Base-by-base conservation (phyloP, 2,797 vertebrate species). In the Vireo griseus region DNA sequence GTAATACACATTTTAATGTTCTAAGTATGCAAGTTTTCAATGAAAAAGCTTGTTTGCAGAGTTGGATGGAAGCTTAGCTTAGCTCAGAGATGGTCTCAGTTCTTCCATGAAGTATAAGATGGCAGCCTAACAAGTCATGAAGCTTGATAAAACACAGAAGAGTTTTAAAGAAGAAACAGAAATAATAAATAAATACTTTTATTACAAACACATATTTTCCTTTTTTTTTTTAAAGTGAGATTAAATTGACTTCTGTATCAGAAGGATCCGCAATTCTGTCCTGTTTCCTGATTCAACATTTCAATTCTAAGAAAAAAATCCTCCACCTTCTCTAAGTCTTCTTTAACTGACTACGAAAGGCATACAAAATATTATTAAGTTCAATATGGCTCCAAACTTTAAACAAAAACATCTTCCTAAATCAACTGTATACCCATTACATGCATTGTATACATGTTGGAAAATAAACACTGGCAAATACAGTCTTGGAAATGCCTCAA, bases 381-480 rank as follows among this genome's bases (percentile, higher is more conserved):
- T 94, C 35, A 88, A 72, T 50, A 61, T 55, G 69, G 71, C 29
- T 93, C 65, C 88, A 92, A 96, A 95, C 61, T 83, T 47, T 25
- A 91, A 92, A 85, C 26, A 92, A 61, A 95, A 90, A 16, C 72
- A 95, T 88, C 26, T 71, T 74, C 75, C 58, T 52, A 75, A 74
- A 58, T 86, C 73, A 88, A 90, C 58, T 86, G 61, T 66, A 92
- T 48, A 68, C 50, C 54, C 72, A 83, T 71, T 90, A 67, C 52
- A 92, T 12, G 29, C 54, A 80, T 16, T 96, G 94, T 92, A 81
- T 83, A 88, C 66, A 90, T 26, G 13, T 44, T 86, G 71, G 62
- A 69, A 90, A 94, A 89, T 85, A 95, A 96, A 94, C 89, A 95
- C 44, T 86, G 47, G 51, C 37, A 95, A 91, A 83, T 57, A 52